These are phyloP conservation scores for Acanthoscelides obtectus DNA, from an alignment of 2,888 invertebrate species.

Conservation along the genomic window DNA sequence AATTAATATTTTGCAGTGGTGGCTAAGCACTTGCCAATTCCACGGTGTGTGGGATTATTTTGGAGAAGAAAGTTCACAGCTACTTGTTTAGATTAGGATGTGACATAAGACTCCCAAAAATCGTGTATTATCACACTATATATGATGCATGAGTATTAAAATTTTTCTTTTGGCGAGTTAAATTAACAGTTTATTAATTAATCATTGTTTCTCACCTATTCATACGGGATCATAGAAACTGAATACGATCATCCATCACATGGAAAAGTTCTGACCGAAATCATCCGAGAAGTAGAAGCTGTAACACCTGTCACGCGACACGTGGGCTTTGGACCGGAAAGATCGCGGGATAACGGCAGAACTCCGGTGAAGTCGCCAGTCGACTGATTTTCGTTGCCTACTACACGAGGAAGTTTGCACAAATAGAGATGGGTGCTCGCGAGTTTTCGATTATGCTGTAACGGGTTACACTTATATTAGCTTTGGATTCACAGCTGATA, in stretches of 20 bases:
- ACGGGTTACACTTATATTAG: too few relatives aligned
- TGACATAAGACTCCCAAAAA: too few relatives aligned
- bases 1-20: too few relatives aligned
- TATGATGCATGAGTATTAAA: too few relatives aligned
- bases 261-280: not conserved
- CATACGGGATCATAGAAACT: not conserved
- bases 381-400: not conserved
- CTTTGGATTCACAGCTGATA: too few relatives aligned
- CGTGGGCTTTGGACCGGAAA: not conserved
- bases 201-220: not conserved
- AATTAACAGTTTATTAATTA: too few relatives aligned
- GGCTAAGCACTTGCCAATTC: too few relatives aligned
- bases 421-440: not conserved
- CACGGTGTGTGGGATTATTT: too few relatives aligned
- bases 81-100: too few relatives aligned
- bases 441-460: not conserved
- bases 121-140: too few relatives aligned
- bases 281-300: not conserved
- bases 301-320: not conserved
- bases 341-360: not conserved
- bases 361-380: not conserved
- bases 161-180: too few relatives aligned
- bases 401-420: not conserved
- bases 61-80: too few relatives aligned
- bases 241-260: not conserved